Base-by-base conservation (phyloP, 2,113 vertebrate genomes). In the Vicugna pacos region DNA sequence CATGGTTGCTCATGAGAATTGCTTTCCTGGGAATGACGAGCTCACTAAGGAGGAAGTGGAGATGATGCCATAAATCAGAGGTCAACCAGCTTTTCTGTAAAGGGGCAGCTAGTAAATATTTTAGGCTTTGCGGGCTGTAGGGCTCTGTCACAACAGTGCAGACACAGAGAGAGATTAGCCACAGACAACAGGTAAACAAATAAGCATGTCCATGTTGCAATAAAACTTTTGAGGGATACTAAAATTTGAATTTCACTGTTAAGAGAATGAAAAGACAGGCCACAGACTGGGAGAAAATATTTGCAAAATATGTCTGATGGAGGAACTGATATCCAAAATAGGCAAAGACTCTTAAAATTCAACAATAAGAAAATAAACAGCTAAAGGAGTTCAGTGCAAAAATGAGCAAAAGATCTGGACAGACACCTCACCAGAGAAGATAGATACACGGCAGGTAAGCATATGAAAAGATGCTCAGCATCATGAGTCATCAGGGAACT, bases 261-360 rank as follows among this genome's bases (percentile, higher is more conserved):
- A 77, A 50, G 62, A 82, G 24, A 64, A 81, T 24, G 50, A 73
- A 96, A 94, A 90, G 80, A n/a, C 28, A 84, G 64, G 86, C 11
- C 17, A 42, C 19, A 38, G 77, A 32, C 5, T 9, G 42, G 35
- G 46, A 67, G 48, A 82, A n/a, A 70, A 32, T 38, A 81, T 60
- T 38, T 38, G 28, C 48, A 50, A 75, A 76, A 62, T 76, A 56
- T 0, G 0, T 38, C 14, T 5, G 42, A 17, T 16, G 38, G 26
- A 56, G 35, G 58, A 30, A 30, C 9, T 9, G 16, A 42, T 56
- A 28, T 35, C 26, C 24, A 20, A 56, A 26, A 20, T 50, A 28
- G 42, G 48, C 60, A 42, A 88, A 69, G 80, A 81, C 30, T 2
- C 48, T 56, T 22, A 38, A 83, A 76, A 52, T 9, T 50, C 84